Percentiles rank a stretch among this genome's conserved stretches.
phyloP scores from a whole-genome alignment of 1,140 invertebrate genomes.

The Tetramorium parvispinum region DNA sequence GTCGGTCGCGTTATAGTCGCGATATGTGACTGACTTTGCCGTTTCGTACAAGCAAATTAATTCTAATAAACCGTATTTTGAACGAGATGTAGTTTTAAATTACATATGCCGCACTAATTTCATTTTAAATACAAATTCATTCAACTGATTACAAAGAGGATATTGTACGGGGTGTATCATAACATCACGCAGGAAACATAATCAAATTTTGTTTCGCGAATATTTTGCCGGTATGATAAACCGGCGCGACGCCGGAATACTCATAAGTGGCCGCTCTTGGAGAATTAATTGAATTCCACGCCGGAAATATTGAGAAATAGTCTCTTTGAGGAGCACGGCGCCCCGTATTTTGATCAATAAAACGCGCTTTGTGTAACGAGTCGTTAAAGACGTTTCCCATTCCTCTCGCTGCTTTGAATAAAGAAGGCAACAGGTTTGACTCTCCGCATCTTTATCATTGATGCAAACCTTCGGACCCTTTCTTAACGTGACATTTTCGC shows the following conservation, averaged over 20 bases:
- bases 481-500: not conserved
- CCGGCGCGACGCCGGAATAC: not conserved
- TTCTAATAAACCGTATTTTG: constrained; percentile 12
- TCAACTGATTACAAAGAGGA: not conserved
- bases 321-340: constrained; percentile 6
- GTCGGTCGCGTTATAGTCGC: not conserved
- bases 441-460: constrained; percentile 9
- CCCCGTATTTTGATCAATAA: constrained; percentile 31
- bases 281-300: constrained; percentile 46
- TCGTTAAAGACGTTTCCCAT: constrained; percentile 25
- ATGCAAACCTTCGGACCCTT: not conserved
- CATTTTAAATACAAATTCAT: not conserved
- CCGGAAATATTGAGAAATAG: not conserved
- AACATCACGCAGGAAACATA: not conserved
- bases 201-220: not conserved
- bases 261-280: not conserved
- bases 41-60: constrained; percentile 14
- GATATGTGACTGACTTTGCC: not conserved
- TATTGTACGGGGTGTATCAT: not conserved
- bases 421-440: constrained; percentile 48
- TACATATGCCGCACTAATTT: not conserved
- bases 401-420: not conserved
- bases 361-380: constrained; percentile 24
- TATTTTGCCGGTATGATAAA: not conserved
- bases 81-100: not conserved